phyloP scores from a whole-genome alignment of 1,140 invertebrate genomes.

The Doryteuthis pealeii region DNA sequence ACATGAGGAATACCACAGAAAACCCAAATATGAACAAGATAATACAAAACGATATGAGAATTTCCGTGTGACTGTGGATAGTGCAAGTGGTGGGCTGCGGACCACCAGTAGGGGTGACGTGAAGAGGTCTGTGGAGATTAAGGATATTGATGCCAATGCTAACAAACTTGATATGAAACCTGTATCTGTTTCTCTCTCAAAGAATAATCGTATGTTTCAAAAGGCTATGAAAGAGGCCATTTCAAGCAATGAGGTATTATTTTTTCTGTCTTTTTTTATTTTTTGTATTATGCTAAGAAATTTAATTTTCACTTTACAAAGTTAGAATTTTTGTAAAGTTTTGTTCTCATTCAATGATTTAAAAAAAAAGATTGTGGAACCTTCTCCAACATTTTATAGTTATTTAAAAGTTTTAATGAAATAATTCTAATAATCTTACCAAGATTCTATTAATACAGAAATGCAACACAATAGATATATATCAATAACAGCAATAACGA shows the following conservation, averaged over 20 bases:
- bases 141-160: not conserved
- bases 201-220: slow-evolving; percentile 3
- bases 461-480: no score
- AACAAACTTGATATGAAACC: not conserved
- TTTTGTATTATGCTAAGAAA: no score
- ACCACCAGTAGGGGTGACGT: not conserved
- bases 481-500: no score
- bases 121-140: not conserved
- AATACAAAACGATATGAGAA: not conserved
- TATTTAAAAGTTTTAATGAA: no score
- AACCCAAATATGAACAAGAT: not conserved
- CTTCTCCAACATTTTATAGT: no score
- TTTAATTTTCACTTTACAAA: no score
- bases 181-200: not conserved
- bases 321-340: no score
- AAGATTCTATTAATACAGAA: no score
- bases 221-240: not conserved
- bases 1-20: no score
- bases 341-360: no score
- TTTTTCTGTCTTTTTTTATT: not conserved
- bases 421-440: no score
- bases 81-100: not conserved
- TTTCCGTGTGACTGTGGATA: not conserved
- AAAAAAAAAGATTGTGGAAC: no score
- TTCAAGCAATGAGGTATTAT: not conserved